Base-by-base conservation (phyloP, 2,113 vertebrate genomes). In the Brachypodius melanocephalos region DNA sequence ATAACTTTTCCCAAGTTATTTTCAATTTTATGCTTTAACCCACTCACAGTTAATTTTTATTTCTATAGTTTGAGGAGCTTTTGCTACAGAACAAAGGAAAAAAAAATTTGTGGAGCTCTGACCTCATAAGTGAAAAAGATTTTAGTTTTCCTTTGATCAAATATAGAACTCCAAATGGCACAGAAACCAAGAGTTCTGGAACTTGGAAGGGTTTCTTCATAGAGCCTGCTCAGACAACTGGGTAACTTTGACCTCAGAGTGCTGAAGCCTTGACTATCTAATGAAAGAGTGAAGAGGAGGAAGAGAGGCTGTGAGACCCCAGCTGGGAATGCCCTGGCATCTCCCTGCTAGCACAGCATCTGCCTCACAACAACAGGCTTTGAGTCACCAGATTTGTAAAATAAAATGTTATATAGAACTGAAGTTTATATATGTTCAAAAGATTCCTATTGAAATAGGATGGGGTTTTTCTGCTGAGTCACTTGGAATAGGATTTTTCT, bases 251-350 rank as follows among this genome's bases (percentile, higher is more conserved):
- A 31, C 66, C 52, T 90, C 57, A 34, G 68, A 81, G 84, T 77
- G 31, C 12, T 51, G 82, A 90, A 85, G 31, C 31, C 21, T 55
- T 55, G 43, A 14, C 11, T 49, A 1, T 13, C 16, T 57, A 15
- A 26, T 10, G 59, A 13, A 69, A 49, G 65, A 40, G 17, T 13
- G 9, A 32, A 29, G 21, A 26, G 8, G 40, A 43, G 34, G 26
- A 55, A 11, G 57, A 42, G 57, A 59, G 46, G 57, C 84, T 61
- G 22, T 74, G 61, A 15, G 25, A 26, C 7, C n/a, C 24, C 24
- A 81, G 40, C 45, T 95, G 65, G 71, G 92, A 96, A 51, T 94
- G 85, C 90, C 79, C 93, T 93, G 88, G 67, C 84, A 81, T 95
- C 75, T 85, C 52, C 72, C 75, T 91, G 78, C 80, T 89, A 93